Evolutionary conservation across 2,888 invertebrate species (phyloP).

Genomic region (Spicauda simplicius): DNA sequence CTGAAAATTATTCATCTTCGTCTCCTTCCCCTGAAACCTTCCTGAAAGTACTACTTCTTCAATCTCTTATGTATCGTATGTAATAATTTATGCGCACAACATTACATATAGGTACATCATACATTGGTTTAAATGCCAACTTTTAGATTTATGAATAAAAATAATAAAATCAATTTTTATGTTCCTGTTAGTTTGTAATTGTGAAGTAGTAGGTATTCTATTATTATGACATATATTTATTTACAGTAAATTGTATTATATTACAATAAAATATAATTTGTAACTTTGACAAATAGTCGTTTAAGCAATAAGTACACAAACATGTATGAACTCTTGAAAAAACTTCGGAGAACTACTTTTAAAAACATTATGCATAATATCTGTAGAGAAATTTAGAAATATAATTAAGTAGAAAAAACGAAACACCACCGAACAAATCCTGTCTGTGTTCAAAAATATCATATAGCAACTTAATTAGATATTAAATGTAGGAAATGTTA

Average conservation of each 20-base stretch:
- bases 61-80: neutral
- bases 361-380: neutral
- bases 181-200: too few species aligned
- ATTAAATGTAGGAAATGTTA: neutral
- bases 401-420: neutral
- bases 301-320: too few species aligned
- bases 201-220: too few species aligned
- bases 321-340: neutral
- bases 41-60: constrained; percentile 46
- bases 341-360: neutral
- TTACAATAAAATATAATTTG: too few species aligned
- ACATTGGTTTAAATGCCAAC: neutral
- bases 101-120: neutral
- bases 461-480: neutral
- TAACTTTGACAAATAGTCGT: too few species aligned
- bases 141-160: too few species aligned
- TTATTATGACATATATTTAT: too few species aligned
- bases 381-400: neutral
- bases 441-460: constrained; percentile 71
- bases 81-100: neutral
- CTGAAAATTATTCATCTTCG: constrained; percentile 3
- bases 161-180: too few species aligned
- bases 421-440: constrained; percentile 64
- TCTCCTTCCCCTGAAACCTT: constrained; percentile 2
- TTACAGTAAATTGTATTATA: too few species aligned